Percentiles rank a stretch among this genome's conserved stretches.
phyloP scores from a whole-genome alignment of 2,797 vertebrate genomes.

The Sebastes diaconus region DNA sequence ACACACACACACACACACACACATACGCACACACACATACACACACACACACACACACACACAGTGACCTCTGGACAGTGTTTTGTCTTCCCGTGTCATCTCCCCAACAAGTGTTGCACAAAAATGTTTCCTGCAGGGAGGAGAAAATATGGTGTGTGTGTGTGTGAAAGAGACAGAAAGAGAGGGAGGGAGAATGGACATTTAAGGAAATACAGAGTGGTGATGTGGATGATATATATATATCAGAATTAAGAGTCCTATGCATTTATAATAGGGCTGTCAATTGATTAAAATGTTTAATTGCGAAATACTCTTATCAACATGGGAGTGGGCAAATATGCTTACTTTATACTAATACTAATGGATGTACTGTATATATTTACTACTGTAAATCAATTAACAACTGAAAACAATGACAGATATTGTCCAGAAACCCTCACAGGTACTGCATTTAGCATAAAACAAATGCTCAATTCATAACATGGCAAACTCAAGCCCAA shows the following conservation, averaged over 20 bases:
- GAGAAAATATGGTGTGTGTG: not conserved
- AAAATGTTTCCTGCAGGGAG: not conserved
- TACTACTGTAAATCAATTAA: too few relatives aligned
- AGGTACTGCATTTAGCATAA: too few relatives aligned
- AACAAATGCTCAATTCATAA: too few relatives aligned
- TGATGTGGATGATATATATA: not conserved
- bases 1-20: slow-evolving; percentile 33
- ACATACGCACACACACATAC: slow-evolving; percentile 21
- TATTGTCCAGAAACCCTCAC: too few relatives aligned
- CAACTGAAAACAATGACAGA: too few relatives aligned
- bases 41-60: slow-evolving; percentile 30
- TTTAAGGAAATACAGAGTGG: not conserved
- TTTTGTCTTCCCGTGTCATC: slow-evolving; percentile 48
- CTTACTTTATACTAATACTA: too few relatives aligned
- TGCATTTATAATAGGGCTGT: not conserved
- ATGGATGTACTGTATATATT: too few relatives aligned
- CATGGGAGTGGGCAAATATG: too few relatives aligned
- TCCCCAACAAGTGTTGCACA: slow-evolving; percentile 41
- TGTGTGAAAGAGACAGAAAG: not conserved
- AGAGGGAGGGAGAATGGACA: not conserved
- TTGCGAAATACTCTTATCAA: too few relatives aligned
- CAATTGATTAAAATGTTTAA: too few relatives aligned
- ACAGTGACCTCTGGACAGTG: slow-evolving; percentile 54
- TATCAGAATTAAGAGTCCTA: not conserved
- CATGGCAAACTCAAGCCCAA: fast-evolving